A percentile compares a stretch with the other conserved stretches of the same genome.
These are phyloP conservation scores for Neotoma lepida DNA, from an alignment of 2,113 vertebrate species.

Conservation along the genomic window DNA sequence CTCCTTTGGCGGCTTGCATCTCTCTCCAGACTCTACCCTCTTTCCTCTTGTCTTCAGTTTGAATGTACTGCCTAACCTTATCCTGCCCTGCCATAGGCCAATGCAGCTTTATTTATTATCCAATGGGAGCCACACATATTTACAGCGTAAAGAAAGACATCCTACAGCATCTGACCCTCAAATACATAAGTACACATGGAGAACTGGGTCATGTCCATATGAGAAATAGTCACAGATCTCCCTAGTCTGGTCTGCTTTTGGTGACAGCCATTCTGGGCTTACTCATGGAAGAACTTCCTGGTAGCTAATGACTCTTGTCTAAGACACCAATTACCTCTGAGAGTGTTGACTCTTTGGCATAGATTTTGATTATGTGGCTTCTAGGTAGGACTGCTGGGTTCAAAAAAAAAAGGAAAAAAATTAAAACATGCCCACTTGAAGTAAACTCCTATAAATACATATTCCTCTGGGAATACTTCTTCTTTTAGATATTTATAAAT, in stretches of 20 bases:
- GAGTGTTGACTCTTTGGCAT: conserved; percentile 33
- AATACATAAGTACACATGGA: background rate
- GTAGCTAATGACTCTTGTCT: conserved; percentile 26
- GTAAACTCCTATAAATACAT: conserved; percentile 43
- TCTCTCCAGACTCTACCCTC: too few relatives aligned
- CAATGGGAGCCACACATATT: too few relatives aligned
- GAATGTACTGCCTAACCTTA: too few relatives aligned
- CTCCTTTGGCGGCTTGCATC: too few relatives aligned
- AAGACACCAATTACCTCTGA: conserved; percentile 24
- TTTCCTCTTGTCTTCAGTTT: too few relatives aligned
- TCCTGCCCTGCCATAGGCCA: too few relatives aligned
- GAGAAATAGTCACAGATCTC: background rate
- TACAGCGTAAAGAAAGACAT: too few relatives aligned
- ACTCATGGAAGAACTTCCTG: background rate
- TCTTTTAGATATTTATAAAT: conserved; percentile 72
- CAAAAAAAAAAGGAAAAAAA: conserved; percentile 26
- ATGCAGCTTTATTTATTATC: too few relatives aligned
- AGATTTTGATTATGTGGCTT: conserved; percentile 47
- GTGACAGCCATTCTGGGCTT: background rate
- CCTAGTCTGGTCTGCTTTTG: background rate
- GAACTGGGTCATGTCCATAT: background rate
- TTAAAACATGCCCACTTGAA: conserved; percentile 66
- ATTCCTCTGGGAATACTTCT: conserved; percentile 34
- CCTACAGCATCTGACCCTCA: background rate
- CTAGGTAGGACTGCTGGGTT: conserved; percentile 55